phyloP scores from a whole-genome alignment of 2,113 vertebrate species.

The Ptyas mucosa region DNA sequence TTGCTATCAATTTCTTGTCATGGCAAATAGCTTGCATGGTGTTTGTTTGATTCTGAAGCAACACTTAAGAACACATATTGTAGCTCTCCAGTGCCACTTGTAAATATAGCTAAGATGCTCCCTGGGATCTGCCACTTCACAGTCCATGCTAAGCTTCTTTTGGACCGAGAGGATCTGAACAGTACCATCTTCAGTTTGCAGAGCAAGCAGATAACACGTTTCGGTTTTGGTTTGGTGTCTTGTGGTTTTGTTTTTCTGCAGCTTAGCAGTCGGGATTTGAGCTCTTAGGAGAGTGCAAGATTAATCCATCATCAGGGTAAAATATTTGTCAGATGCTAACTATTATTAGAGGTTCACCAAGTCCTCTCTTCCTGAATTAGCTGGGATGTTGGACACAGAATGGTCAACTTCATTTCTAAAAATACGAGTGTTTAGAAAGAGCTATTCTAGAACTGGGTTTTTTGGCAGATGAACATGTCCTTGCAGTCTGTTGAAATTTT shows the following conservation, averaged over 20 bases:
- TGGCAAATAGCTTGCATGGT: background rate
- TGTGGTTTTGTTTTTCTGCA: background rate
- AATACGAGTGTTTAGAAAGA: background rate
- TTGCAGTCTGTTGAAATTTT: too few relatives aligned
- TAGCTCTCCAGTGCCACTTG: background rate
- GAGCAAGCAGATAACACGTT: background rate
- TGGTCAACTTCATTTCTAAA: background rate
- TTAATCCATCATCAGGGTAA: background rate
- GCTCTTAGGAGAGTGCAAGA: background rate
- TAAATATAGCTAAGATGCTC: background rate
- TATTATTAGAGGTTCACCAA: background rate
- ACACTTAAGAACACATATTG: background rate
- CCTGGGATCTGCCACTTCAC: background rate
- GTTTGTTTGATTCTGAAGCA: background rate
- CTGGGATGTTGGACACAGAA: background rate
- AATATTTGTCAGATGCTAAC: background rate
- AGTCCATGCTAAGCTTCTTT: background rate
- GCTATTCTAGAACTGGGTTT: background rate
- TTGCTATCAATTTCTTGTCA: background rate
- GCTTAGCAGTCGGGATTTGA: background rate
- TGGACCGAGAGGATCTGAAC: background rate
- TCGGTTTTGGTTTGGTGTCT: background rate
- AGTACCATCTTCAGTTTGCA: background rate
- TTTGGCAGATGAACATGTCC: background rate
- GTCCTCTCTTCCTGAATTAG: background rate